Evolutionary conservation across 2,113 vertebrate species (phyloP).

Genomic region (Pholis gunnellus): DNA sequence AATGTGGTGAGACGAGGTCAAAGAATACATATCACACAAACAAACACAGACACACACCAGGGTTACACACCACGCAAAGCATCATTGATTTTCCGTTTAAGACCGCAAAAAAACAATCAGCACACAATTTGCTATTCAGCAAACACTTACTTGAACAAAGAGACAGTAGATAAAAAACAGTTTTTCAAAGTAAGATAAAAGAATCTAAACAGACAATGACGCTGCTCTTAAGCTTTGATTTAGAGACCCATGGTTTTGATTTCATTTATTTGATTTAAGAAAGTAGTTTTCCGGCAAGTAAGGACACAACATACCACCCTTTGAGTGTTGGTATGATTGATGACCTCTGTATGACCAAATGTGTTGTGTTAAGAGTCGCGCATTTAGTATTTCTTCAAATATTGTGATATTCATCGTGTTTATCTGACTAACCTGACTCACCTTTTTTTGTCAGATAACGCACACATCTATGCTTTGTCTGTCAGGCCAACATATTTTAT

Average conservation of each 20-base stretch:
- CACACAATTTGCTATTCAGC: constrained; percentile 53
- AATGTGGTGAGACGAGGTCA: constrained; percentile 56
- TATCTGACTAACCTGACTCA: constrained; percentile 10
- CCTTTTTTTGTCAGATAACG: constrained; percentile 16
- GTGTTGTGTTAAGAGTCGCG: neutral
- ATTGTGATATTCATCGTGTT: constrained; percentile 15
- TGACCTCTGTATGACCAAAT: neutral
- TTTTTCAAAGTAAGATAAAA: constrained; percentile 43
- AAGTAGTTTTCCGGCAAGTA: constrained; percentile 2
- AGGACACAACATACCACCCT: constrained; percentile 1
- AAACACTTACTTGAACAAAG: constrained; percentile 50
- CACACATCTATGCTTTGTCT: constrained; percentile 21
- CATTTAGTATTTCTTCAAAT: neutral
- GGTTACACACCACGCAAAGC: constrained; percentile 44
- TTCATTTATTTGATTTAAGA: constrained; percentile 40
- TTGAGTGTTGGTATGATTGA: constrained; percentile 26
- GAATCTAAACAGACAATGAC: constrained; percentile 28
- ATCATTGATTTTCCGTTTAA: constrained; percentile 72
- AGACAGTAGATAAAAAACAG: constrained; percentile 38
- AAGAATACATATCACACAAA: constrained; percentile 49
- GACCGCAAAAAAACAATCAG: constrained; percentile 67
- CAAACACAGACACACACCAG: constrained; percentile 23
- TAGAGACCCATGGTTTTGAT: constrained; percentile 37
- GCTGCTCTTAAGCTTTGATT: constrained; percentile 32
- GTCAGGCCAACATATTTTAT: neutral